A percentile compares a stretch with the other conserved stretches of the same genome.
Conservation (phyloP, 2,113 vertebrate species). For the Bos javanicus region DNA sequence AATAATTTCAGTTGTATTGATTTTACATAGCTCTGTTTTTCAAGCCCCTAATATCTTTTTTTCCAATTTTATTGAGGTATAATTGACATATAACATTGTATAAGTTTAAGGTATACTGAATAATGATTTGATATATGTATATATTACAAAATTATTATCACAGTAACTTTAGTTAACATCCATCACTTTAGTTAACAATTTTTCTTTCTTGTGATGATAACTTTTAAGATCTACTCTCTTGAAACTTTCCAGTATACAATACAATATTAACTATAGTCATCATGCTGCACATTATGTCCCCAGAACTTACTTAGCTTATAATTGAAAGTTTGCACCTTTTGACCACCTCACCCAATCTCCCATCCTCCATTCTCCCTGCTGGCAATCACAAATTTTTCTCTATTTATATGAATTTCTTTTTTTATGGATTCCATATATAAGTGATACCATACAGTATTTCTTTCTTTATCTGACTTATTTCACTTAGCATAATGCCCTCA, state of each 20-base stretch:
- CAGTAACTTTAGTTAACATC: not conserved
- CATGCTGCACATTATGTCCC: not conserved
- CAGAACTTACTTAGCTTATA: not conserved
- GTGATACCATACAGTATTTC: not conserved
- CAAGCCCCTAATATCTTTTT: conserved; percentile 7
- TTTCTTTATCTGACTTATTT: not conserved
- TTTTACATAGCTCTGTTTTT: not conserved
- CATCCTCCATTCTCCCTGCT: not conserved
- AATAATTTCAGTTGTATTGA: not conserved
- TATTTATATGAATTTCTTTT: not conserved
- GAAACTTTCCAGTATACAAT: not conserved
- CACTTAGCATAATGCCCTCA: not conserved
- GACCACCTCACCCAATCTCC: not conserved
- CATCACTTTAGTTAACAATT: not conserved
- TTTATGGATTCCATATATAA: not conserved
- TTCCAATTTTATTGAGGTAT: not conserved
- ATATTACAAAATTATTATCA: not conserved
- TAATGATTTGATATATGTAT: not conserved
- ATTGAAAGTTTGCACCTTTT: not conserved
- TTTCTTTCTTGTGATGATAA: not conserved
- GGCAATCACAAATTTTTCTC: not conserved
- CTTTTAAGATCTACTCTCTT: not conserved
- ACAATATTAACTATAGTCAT: not conserved
- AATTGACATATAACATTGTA: not conserved
- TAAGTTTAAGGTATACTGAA: not conserved